Conservation (phyloP, 1,140 invertebrate species). For the Drosophila sturtevanti region DNA sequence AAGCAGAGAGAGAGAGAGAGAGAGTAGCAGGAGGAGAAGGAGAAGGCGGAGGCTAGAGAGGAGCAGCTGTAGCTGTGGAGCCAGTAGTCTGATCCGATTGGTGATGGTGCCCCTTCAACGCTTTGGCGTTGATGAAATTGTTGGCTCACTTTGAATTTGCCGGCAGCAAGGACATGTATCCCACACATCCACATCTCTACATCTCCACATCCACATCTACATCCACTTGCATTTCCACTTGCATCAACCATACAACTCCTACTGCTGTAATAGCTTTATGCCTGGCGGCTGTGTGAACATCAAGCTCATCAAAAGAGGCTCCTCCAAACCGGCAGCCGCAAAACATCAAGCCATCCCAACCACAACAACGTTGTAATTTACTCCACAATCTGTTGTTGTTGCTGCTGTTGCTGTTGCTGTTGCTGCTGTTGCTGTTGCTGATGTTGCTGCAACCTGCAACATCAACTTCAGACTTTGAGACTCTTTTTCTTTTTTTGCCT, state of each 20-base stretch:
- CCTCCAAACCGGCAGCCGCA: constrained; percentile 33
- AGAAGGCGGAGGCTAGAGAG: neutral
- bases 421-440: too few species aligned
- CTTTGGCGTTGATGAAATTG: constrained; percentile 79
- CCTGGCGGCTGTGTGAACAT: constrained; percentile 82
- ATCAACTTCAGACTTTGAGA: constrained; percentile 20
- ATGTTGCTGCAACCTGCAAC: constrained; percentile 11
- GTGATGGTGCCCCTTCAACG: constrained; percentile 44
- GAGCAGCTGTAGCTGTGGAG: neutral
- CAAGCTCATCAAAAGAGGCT: constrained; percentile 63
- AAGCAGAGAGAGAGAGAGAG: constrained; percentile 19
- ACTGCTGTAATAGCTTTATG: constrained; percentile 73
- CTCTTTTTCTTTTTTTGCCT: constrained; percentile 15
- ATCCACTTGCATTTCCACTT: neutral
- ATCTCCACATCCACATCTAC: neutral
- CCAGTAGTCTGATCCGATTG: neutral
- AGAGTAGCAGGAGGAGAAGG: neutral
- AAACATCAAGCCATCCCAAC: constrained; percentile 25
- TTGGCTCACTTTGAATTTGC: constrained; percentile 79
- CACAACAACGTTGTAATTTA: constrained; percentile 51
- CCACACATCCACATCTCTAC: constrained; percentile 3
- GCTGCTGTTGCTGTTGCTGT: too few species aligned
- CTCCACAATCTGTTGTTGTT: constrained; percentile 29
- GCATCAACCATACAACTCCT: neutral
- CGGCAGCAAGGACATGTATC: constrained; percentile 75